Percentiles rank a stretch among this genome's conserved stretches.
Conservation (phyloP, 92 coral and sea anemone species). For the Epizoanthus fatuus region DNA sequence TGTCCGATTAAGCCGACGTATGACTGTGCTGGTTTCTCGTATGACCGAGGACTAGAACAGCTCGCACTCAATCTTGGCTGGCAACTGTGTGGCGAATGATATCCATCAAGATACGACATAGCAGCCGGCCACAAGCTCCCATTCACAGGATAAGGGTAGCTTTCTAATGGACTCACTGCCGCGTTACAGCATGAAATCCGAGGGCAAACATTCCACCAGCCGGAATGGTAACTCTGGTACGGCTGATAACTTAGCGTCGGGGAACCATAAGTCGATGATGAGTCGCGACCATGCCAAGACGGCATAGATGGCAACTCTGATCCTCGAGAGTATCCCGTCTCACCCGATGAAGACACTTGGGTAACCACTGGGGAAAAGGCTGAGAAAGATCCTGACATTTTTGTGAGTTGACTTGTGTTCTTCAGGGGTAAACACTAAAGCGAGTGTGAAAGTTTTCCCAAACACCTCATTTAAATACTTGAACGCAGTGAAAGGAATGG, state of each 20-base stretch:
- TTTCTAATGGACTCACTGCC: not conserved
- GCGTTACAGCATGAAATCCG: conserved; percentile 10
- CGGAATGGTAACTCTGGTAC: conserved; percentile 13
- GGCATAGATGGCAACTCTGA: conserved; percentile 10
- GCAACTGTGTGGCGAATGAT: not conserved
- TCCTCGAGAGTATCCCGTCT: conserved; percentile 9
- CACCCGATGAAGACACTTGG: conserved; percentile 7
- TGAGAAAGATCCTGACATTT: conserved; percentile 19
- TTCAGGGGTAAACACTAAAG: conserved; percentile 30
- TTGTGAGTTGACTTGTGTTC: conserved; percentile 1
- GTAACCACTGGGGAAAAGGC: conserved; percentile 30
- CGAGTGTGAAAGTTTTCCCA: conserved; percentile 19
- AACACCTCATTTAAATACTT: conserved; percentile 48
- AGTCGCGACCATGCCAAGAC: conserved; percentile 2
- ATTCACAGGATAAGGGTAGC: not conserved
- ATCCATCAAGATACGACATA: conserved; percentile 28
- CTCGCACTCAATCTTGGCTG: conserved; percentile 10
- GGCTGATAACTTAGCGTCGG: conserved; percentile 16
- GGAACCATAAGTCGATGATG: conserved; percentile 20
- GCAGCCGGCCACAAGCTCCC: conserved; percentile 30
- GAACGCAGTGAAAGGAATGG: not conserved
- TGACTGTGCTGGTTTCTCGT: conserved; percentile 93
- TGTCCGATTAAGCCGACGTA: conserved; percentile 95
- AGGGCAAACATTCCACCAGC: conserved; percentile 25
- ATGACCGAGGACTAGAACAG: conserved; percentile 46